Base-by-base conservation (phyloP, 2,888 invertebrate species). In the Spilarctia lutea region DNA sequence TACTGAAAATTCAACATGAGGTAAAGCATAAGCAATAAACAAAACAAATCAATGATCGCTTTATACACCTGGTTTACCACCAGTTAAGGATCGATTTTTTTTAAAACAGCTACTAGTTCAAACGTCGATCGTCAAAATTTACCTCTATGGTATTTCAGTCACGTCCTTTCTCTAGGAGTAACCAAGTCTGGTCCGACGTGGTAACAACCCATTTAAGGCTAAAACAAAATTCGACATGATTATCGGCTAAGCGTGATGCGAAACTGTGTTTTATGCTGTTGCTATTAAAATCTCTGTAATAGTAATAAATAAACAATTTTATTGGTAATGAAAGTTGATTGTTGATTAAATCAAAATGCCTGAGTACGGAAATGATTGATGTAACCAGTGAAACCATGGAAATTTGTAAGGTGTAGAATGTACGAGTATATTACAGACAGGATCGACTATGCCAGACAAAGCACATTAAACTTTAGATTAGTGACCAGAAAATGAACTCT, bases 161-260 rank as follows among this genome's bases (percentile, higher is more conserved):
- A 60, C 56, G 69, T 69, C 27, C n/a, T 13, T n/a, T n/a, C 35
- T 35, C 69, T 60, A 56, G 56, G 69, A 69, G 39, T 56, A 56
- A n/a, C 69, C 35, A 56, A 56, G 35, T 39, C 27, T 56, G 18
- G n/a, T 69, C 52, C 10, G 3, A 69, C 3, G 35, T 27, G 39
- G 69, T n/a, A 35, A 56, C 52, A 30, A 48, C 20, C 68, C 42
- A 18, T 42, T 42, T 68, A 0, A 48, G 45, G 30, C 4, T 10
- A 68, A 48, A 68, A 68, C 68, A 4, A 45, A 33, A 68, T 48
- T 68, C 11, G 45, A 63, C 30, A 63, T 63, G 30, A 48, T 68
- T 24, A 48, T 45, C 24, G 30, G 2, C 30, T 30, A 20, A 20
- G 30, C n/a, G 30, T 30, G 63, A 63, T 2, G 60, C n/a, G n/a